A percentile compares a stretch with the other conserved stretches of the same genome.
These are phyloP conservation scores for Penaeus monodon DNA, from an alignment of 2,888 invertebrate genomes.

Conservation along the genomic window DNA sequence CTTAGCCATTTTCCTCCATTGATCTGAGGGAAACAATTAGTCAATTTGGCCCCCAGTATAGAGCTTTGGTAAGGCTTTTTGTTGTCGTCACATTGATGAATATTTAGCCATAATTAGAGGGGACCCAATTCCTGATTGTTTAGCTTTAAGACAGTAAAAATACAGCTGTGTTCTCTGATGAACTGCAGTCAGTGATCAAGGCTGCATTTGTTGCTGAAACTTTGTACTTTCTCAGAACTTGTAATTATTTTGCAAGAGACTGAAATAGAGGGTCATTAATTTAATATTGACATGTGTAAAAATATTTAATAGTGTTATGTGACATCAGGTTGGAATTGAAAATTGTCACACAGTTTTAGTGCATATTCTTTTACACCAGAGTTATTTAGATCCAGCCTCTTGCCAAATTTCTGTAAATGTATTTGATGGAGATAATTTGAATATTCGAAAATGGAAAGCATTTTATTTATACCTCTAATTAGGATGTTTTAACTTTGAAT, in stretches of 20 bases:
- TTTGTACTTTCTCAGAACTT: slow-evolving; percentile 5
- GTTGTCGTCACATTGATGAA: too few species aligned
- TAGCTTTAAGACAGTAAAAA: too few species aligned
- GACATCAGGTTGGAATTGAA: slow-evolving; percentile 29
- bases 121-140: too few species aligned
- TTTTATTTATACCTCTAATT: slow-evolving; percentile 16
- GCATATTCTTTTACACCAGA: slow-evolving; percentile 58
- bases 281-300: slow-evolving; percentile 48
- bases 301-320: slow-evolving; percentile 25
- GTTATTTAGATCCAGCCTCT: slow-evolving; percentile 53
- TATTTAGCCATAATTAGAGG: too few species aligned
- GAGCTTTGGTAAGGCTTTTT: too few species aligned
- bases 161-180: not conserved
- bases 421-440: slow-evolving; percentile 56
- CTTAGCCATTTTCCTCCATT: slow-evolving; percentile 15
- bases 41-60: not conserved
- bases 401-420: slow-evolving; percentile 60
- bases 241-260: slow-evolving; percentile 41
- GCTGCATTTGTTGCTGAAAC: slow-evolving; percentile 16
- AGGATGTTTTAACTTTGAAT: too few species aligned
- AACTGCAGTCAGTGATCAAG: slow-evolving; percentile 1
- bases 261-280: slow-evolving; percentile 33
- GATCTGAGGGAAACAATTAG: slow-evolving; percentile 9
- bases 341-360: slow-evolving; percentile 35
- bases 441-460: slow-evolving; percentile 34